phyloP scores from a whole-genome alignment of 2,113 vertebrate species.

The Chamaetylas fuelleborni region DNA sequence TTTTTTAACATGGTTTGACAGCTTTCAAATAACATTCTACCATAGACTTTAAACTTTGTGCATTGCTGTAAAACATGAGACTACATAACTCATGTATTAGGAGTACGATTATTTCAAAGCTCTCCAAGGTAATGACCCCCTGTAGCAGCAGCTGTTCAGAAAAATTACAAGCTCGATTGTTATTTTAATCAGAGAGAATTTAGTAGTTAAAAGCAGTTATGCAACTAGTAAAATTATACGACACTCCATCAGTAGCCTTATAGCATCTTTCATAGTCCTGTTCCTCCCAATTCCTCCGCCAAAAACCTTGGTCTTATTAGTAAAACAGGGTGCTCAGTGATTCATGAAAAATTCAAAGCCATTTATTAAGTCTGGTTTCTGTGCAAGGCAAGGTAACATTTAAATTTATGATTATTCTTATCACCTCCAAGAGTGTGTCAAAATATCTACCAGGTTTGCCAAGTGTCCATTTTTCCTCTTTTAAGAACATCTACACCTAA shows the following conservation, averaged over 20 bases:
- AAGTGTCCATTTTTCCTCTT: slow-evolving; percentile 63
- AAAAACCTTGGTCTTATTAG: slow-evolving; percentile 60
- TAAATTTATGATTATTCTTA: slow-evolving; percentile 70
- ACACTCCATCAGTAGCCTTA: slow-evolving; percentile 72
- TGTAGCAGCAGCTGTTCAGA: slow-evolving; percentile 80
- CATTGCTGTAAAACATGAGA: slow-evolving; percentile 78
- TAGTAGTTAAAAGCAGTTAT: slow-evolving; percentile 79
- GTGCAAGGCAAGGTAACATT: slow-evolving; percentile 58
- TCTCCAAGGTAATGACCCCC: slow-evolving; percentile 82
- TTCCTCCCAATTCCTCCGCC: background rate
- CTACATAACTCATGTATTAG: slow-evolving; percentile 76
- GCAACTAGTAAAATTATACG: slow-evolving; percentile 79
- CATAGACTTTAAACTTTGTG: slow-evolving; percentile 81
- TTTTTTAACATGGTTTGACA: slow-evolving; percentile 87
- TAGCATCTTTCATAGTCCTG: slow-evolving; percentile 19
- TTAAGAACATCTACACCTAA: slow-evolving; percentile 66
- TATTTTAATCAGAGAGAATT: slow-evolving; percentile 82
- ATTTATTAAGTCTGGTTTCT: slow-evolving; percentile 67
- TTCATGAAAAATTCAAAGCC: slow-evolving; percentile 72
- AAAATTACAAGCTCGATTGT: slow-evolving; percentile 84
- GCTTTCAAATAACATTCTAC: slow-evolving; percentile 84
- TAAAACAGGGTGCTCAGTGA: slow-evolving; percentile 51
- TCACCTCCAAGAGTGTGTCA: slow-evolving; percentile 56
- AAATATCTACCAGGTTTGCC: slow-evolving; percentile 60
- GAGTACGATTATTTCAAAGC: slow-evolving; percentile 74